Evolutionary conservation across 1,140 invertebrate species (phyloP), one percentile per base, ranked within the genome.

Genomic region (Hylaeus anthracinus): DNA sequence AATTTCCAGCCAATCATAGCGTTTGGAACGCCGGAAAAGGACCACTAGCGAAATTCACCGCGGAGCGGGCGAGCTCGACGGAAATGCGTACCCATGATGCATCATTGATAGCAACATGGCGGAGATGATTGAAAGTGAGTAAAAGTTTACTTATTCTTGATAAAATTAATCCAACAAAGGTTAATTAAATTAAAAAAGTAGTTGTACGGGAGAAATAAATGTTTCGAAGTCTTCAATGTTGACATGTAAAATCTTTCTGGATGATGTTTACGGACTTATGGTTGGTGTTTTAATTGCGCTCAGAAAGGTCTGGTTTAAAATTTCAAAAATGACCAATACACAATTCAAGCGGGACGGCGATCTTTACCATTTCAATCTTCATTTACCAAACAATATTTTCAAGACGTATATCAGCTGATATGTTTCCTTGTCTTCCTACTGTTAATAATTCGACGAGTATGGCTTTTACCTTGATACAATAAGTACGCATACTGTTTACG

Each of bases 101-200:
- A 90, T 88, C 89, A 92, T 89, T 90, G 90, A 94, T 93, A 93
- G 94, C 95, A 96, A 96, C 93, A 96, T 96, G 96, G 96, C 96
- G 94, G 95, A 96, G 94, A 93, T 94, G 94, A 95, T 95, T 94
- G 95, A 96, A 96, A 96, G 95, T 96, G 94, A 96, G 95, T 96
- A 89, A 89, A 87, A 86, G 89, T 87, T 80, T 43, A 78, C 73
- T 83, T 83, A 88, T 89, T 88, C 83, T 89, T 88, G 77, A 67
- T 70, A 67, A 82, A 90, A 88, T 89, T 90, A 83, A 84, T 39
- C 77, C 45, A 74, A 73, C 65, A 58, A 74, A 76, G 79, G n/a
- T n/a, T 43, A 26, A 37, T 26, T 51, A 58, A 55, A 61, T 69
- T 9, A 6, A 3, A 53, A 63, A 75, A 56, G 0, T 26, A 73